Evolutionary conservation across 2,888 invertebrate species (phyloP).

Genomic region (Pterostichus niger): DNA sequence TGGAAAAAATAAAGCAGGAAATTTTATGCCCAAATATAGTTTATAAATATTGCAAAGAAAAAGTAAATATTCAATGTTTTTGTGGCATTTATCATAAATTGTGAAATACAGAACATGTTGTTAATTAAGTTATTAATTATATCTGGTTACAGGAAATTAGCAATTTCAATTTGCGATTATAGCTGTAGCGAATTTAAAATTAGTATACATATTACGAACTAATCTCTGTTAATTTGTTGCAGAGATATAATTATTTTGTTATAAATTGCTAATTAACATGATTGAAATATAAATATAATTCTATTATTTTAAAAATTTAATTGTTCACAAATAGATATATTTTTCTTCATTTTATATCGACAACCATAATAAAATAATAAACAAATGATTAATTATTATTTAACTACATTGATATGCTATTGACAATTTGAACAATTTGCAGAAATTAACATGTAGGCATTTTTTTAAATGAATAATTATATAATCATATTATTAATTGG

Average conservation of each 20-base stretch:
- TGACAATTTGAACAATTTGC: no score
- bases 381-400: no score
- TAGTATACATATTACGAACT: constrained; percentile 23
- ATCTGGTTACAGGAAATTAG: constrained; percentile 29
- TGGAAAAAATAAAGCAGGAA: no score
- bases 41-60: background rate
- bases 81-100: background rate
- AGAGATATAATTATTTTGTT: constrained; percentile 25
- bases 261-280: constrained; percentile 21
- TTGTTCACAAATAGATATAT: no score
- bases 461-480: no score
- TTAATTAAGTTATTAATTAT: constrained; percentile 3
- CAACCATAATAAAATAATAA: no score
- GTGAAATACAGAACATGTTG: background rate
- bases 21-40: no score
- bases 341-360: no score
- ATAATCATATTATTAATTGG: no score
- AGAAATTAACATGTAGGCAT: no score
- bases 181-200: constrained; percentile 24
- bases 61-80: background rate
- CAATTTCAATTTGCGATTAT: constrained; percentile 34
- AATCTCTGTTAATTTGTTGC: constrained; percentile 31
- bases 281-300: constrained; percentile 30
- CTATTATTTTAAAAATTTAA: background rate
- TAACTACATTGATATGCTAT: no score